phyloP scores from a whole-genome alignment of 2,888 invertebrate species.

The Lycocerus yunnanus region DNA sequence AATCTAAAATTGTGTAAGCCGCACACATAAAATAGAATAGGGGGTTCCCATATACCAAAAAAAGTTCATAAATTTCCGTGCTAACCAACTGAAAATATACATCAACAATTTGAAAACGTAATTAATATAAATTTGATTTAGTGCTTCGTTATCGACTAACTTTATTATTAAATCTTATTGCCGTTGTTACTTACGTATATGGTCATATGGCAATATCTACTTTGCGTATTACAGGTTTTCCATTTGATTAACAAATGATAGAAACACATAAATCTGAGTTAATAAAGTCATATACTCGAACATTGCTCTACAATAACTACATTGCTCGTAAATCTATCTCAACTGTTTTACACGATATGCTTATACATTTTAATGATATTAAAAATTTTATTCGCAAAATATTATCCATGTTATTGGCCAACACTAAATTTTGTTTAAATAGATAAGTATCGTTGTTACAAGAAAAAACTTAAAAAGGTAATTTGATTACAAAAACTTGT shows the following conservation, averaged over 20 bases:
- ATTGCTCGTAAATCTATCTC: conserved; percentile 24
- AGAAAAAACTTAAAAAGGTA: neutral
- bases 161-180: neutral
- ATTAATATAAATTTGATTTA: neutral
- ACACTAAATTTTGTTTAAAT: neutral
- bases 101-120: neutral
- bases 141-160: neutral
- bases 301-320: conserved; percentile 45
- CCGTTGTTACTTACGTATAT: conserved; percentile 16
- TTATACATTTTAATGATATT: neutral
- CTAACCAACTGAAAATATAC: neutral
- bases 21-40: conserved; percentile 42
- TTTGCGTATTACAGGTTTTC: conserved; percentile 50
- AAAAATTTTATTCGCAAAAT: neutral
- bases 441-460: neutral
- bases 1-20: conserved; percentile 50
- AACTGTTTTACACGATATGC: conserved; percentile 28
- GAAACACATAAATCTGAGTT: conserved; percentile 52
- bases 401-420: neutral
- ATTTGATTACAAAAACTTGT: neutral
- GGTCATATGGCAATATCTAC: conserved; percentile 26
- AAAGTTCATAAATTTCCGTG: neutral
- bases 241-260: conserved; percentile 55
- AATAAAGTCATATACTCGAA: conserved; percentile 54
- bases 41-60: conserved; percentile 1